A percentile compares a stretch with the other conserved stretches of the same genome.
Conservation (phyloP, 2,797 vertebrate species). For the Protosalanx chinensis region DNA sequence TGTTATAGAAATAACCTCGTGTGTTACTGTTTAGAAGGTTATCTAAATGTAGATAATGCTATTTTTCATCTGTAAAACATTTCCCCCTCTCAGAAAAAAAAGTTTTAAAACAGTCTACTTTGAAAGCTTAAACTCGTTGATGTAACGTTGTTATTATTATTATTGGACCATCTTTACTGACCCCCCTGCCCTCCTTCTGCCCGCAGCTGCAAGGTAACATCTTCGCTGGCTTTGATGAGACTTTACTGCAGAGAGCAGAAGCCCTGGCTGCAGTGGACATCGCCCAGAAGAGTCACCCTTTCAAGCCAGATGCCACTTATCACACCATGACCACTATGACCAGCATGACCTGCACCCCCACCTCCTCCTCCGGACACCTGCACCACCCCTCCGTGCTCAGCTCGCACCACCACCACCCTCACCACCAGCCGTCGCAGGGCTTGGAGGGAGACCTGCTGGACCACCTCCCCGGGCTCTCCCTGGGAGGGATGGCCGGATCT, state of each 20-base stretch:
- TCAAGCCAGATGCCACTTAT: constrained; percentile 91
- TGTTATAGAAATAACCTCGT: not conserved
- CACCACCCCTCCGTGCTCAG: constrained; percentile 88
- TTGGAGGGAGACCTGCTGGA: constrained; percentile 88
- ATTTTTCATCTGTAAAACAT: not conserved
- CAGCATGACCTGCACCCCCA: constrained; percentile 87
- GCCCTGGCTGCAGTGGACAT: constrained; percentile 91
- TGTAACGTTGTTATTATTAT: not conserved
- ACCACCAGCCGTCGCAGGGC: constrained; percentile 82
- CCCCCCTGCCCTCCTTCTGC: constrained; percentile 4
- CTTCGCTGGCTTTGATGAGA: constrained; percentile 90
- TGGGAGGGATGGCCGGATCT: constrained; percentile 82
- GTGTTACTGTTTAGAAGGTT: not conserved
- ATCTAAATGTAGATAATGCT: not conserved
- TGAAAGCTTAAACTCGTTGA: not conserved
- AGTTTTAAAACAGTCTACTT: not conserved
- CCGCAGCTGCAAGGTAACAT: constrained; percentile 84
- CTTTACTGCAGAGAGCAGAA: constrained; percentile 85
- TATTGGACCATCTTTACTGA: not conserved
- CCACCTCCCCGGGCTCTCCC: constrained; percentile 81
- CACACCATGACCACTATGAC: constrained; percentile 95
- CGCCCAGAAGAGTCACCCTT: constrained; percentile 86
- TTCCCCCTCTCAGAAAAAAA: not conserved
- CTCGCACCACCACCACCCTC: constrained; percentile 75
- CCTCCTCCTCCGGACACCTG: constrained; percentile 85